Base-by-base conservation (phyloP, 1,140 invertebrate genomes). In the Drosophila rufa region DNA sequence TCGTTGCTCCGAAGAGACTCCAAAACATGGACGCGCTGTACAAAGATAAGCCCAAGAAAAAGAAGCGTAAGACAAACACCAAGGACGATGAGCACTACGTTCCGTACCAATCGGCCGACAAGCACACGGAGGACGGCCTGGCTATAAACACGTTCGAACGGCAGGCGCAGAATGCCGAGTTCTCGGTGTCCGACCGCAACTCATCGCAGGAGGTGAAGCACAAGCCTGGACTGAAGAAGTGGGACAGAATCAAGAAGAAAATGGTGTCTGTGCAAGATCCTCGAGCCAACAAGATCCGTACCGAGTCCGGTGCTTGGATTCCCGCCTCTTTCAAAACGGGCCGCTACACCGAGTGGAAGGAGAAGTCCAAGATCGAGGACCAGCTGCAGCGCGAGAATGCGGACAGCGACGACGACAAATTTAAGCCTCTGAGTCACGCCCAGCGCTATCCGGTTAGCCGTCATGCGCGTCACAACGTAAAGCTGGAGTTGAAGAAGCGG, bases 271-370 rank as follows among this genome's bases (percentile, higher is more conserved):
- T 95, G 9, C 95, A 96, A 93, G 94, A 96, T 90, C 90, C 93
- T 2, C 95, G 95, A 71, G 93, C 94, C 19, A 96, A 96, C 51
- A 98, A 97, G 93, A 99, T 99, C 75, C 96, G 96, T 75, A 99
- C 98, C 4, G 99, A 99, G 93, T 98, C 97, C 60, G 99, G 99
- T 11, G 95, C 95, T 1, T 97, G 97, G 95, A 98, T 99, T 80
- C 96, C 98, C 3, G 98, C 98, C 1, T 96, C 97, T 0, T 99
- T 98, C 93, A 99, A 99, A 93, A 96, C 97, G 53, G 96, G 98
- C 74, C 94, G 96, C 71, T 99, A 99, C 93, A 95, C 95, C 51
- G 94, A 96, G 42, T 99, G 98, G 98, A 96, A 97, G 80, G 95
- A 97, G 68, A 97, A 96, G 78, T 96, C 95, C 43, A 97, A 98